Evolutionary conservation across 2,113 vertebrate genomes (phyloP).

Genomic region (Hippocampus abdominalis): DNA sequence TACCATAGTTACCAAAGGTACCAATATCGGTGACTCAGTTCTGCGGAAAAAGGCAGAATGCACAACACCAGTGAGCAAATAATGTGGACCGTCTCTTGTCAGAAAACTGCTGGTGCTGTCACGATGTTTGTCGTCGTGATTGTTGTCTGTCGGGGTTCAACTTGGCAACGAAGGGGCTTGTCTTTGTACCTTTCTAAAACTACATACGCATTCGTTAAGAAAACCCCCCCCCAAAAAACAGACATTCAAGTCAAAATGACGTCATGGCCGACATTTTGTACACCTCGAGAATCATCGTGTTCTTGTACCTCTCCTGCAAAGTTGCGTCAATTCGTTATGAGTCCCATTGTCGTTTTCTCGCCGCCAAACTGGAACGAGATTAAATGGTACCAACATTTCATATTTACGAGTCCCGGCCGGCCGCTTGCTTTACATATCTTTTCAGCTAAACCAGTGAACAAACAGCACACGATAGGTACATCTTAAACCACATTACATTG

Average conservation of each 20-base stretch:
- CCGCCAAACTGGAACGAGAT: conserved; percentile 51
- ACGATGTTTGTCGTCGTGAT: conserved; percentile 40
- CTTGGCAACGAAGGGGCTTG: conserved; percentile 46
- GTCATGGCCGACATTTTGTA: conserved; percentile 59
- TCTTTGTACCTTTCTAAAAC: conserved; percentile 72
- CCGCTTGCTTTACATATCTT: conserved; percentile 20
- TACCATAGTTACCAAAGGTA: conserved; percentile 72
- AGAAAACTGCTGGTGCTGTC: conserved; percentile 65
- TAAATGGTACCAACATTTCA: conserved; percentile 63
- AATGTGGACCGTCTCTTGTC: conserved; percentile 41
- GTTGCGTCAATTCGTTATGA: conserved; percentile 29
- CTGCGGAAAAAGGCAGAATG: conserved; percentile 62
- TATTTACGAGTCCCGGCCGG: conserved; percentile 34
- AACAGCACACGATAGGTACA: conserved; percentile 54
- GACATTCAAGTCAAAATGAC: conserved; percentile 67
- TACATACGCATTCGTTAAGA: conserved; percentile 64
- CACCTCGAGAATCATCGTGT: conserved; percentile 60
- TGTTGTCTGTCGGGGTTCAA: conserved; percentile 18
- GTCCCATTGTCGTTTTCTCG: conserved; percentile 43
- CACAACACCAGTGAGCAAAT: conserved; percentile 56
- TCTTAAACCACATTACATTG: conserved; percentile 55
- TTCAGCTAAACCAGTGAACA: conserved; percentile 41
- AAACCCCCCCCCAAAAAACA: conserved; percentile 53
- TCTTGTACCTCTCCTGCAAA: conserved; percentile 65
- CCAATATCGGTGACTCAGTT: conserved; percentile 64